These are phyloP conservation scores for Streptopelia turtur DNA, from an alignment of 2,797 vertebrate species.

Conservation along the genomic window DNA sequence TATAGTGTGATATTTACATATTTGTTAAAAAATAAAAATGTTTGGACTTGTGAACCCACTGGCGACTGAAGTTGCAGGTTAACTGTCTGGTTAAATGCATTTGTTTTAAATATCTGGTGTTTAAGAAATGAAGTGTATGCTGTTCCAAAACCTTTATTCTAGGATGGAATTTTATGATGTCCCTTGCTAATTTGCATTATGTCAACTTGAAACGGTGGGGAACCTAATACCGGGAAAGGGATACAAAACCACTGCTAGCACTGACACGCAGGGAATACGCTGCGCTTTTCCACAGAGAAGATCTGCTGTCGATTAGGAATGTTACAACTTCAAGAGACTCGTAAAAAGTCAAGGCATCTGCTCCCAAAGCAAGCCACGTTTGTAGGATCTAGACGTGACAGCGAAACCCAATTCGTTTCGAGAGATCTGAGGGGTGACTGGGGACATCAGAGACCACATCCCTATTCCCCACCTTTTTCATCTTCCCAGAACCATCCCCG, in stretches of 20 bases:
- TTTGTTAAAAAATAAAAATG: constrained; percentile 39
- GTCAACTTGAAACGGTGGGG: constrained; percentile 24
- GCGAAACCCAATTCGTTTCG: background rate
- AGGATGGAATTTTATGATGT: constrained; percentile 13
- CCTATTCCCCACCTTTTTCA: background rate
- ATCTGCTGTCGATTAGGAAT: constrained; percentile 64
- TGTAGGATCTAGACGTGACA: background rate
- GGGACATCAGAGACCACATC: background rate
- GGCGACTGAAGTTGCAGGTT: constrained; percentile 43
- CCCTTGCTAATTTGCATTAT: constrained; percentile 47
- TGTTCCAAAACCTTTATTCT: constrained; percentile 44
- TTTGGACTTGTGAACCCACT: constrained; percentile 12
- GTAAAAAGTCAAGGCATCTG: constrained; percentile 31
- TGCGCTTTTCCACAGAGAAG: background rate
- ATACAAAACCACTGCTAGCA: constrained; percentile 13
- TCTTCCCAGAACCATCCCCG: background rate
- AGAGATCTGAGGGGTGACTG: background rate
- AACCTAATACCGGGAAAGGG: constrained; percentile 11
- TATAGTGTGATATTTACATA: background rate
- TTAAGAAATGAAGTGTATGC: background rate
- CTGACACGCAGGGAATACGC: background rate
- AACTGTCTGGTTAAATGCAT: constrained; percentile 4
- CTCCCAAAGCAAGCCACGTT: background rate
- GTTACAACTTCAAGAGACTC: constrained; percentile 48
- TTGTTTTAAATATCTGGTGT: constrained; percentile 35